Evolutionary conservation across 2,113 vertebrate species (phyloP).

Genomic region (Colaptes auratus): DNA sequence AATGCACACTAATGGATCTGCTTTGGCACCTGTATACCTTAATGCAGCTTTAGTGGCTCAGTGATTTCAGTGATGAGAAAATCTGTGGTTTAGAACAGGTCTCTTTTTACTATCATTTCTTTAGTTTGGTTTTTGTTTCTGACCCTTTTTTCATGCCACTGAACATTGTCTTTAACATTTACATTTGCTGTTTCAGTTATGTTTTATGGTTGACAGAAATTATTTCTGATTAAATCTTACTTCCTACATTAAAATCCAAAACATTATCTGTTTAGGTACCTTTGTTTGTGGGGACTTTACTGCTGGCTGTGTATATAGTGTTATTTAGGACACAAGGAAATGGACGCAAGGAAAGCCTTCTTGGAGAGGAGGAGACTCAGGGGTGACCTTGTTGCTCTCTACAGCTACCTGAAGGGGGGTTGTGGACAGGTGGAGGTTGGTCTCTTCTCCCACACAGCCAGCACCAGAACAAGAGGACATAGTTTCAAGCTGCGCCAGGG

Average conservation of each 20-base stretch:
- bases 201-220: not conserved
- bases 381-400: too few relatives aligned
- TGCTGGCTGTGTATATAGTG: not conserved
- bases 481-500: too few relatives aligned
- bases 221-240: not conserved
- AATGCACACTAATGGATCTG: not conserved
- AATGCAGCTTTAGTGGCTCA: not conserved
- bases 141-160: not conserved
- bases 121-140: not conserved
- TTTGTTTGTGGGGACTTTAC: not conserved
- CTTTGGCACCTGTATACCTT: not conserved
- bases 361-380: too few relatives aligned
- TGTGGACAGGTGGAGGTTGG: too few relatives aligned
- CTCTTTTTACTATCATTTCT: not conserved
- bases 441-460: too few relatives aligned
- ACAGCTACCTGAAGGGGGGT: too few relatives aligned
- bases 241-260: not conserved
- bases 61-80: not conserved
- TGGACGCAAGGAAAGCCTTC: too few relatives aligned
- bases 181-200: not conserved
- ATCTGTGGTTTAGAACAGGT: not conserved
- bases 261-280: not conserved
- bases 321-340: not conserved
- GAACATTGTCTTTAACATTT: not conserved
- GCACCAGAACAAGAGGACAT: too few relatives aligned